phyloP scores from a whole-genome alignment of 2,113 vertebrate genomes.

The Malurus alboscapulatus region DNA sequence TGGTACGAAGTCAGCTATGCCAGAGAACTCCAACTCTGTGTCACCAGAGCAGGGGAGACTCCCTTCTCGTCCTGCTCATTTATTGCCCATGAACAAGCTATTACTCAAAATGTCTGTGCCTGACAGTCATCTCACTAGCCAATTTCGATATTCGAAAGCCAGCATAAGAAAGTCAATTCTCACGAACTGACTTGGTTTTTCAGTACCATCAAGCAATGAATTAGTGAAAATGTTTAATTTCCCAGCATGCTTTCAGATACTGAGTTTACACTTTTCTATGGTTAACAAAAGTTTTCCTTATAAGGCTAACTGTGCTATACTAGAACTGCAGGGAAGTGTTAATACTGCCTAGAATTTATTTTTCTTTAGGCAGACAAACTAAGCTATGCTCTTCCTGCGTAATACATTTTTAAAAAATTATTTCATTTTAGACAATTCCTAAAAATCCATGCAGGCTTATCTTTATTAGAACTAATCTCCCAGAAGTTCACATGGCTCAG shows the following conservation, averaged over 20 bases:
- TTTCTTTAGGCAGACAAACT: background rate
- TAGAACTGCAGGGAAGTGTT: background rate
- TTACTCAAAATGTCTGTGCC: conserved; percentile 38
- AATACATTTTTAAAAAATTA: background rate
- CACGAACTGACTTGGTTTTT: background rate
- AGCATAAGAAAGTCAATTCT: background rate
- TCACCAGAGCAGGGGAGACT: background rate
- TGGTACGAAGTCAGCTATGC: background rate
- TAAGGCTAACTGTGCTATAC: background rate
- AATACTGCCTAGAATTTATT: background rate
- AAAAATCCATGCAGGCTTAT: background rate
- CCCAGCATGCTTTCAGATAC: background rate
- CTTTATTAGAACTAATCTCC: background rate
- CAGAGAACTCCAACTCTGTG: background rate
- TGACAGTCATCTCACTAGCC: conserved; percentile 25
- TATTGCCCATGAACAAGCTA: background rate
- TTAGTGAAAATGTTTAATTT: background rate
- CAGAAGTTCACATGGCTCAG: background rate
- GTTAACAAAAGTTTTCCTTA: conserved; percentile 17
- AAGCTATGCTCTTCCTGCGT: background rate
- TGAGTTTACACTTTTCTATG: background rate
- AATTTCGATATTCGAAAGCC: background rate
- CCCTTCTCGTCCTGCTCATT: background rate
- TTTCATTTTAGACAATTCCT: background rate
- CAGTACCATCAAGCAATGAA: background rate